Evolutionary conservation across 2,888 invertebrate genomes (phyloP).

Genomic region (Erannis defoliaria): DNA sequence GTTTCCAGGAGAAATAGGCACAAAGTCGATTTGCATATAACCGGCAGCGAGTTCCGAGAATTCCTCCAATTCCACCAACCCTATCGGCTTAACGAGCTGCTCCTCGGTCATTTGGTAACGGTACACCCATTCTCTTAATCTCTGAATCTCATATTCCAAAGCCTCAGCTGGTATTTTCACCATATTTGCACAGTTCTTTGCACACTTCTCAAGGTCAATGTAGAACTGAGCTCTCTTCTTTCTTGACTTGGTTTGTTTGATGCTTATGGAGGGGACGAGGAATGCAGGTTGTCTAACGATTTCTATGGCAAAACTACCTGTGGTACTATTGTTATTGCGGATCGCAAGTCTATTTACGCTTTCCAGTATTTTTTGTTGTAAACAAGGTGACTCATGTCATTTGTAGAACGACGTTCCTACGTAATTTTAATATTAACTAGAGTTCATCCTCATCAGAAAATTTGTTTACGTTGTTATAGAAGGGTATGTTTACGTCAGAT

Average conservation of each 20-base stretch:
- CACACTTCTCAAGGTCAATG: constrained; percentile 9
- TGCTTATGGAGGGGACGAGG: constrained; percentile 16
- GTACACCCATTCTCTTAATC: constrained; percentile 8
- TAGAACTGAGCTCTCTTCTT: constrained; percentile 13
- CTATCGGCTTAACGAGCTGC: constrained; percentile 11
- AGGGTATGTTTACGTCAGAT: background rate
- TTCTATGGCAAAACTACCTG: constrained; percentile 40
- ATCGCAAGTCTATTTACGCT: constrained; percentile 3
- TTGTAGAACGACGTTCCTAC: background rate
- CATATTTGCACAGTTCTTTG: constrained; percentile 34
- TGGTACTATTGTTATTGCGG: constrained; percentile 39
- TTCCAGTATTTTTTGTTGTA: constrained; percentile 10
- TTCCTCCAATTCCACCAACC: constrained; percentile 47
- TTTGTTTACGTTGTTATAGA: background rate
- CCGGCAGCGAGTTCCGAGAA: constrained; percentile 43
- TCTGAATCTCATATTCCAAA: background rate
- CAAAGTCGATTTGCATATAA: constrained; percentile 32
- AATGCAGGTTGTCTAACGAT: constrained; percentile 41
- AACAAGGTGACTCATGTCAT: constrained; percentile 4
- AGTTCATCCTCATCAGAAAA: background rate
- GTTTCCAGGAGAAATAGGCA: background rate
- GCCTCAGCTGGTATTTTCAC: constrained; percentile 45
- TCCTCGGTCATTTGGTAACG: background rate
- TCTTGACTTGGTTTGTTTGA: constrained; percentile 6
- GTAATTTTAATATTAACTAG: no score